Evolutionary conservation across 2,888 invertebrate species (phyloP).

Genomic region (Hemaris fuciformis): DNA sequence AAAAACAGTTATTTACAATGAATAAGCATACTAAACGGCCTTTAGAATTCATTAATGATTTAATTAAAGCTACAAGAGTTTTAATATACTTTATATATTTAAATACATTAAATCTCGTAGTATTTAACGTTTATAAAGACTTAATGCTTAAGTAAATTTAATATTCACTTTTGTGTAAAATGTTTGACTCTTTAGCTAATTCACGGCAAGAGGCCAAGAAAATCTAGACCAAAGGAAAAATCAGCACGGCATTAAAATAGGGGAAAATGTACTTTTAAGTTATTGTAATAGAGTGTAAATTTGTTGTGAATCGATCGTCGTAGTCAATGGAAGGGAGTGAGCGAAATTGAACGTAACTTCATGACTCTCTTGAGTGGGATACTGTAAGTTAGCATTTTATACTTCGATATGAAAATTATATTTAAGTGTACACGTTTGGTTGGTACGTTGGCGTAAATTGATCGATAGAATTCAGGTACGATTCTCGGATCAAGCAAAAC

Average conservation of each 20-base stretch:
- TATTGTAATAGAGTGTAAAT: not conserved
- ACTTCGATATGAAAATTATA: not conserved
- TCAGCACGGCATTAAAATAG: not conserved
- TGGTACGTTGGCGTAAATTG: too few species aligned
- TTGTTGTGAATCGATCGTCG: not conserved
- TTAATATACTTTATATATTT: too few species aligned
- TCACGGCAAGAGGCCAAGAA: slow-evolving; percentile 28
- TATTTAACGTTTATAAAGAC: not conserved
- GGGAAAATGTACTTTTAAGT: not conserved
- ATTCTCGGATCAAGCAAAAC: too few species aligned
- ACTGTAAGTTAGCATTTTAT: not conserved
- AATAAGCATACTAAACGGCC: not conserved
- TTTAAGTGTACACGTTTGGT: not conserved
- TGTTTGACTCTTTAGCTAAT: slow-evolving; percentile 36
- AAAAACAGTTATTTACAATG: not conserved
- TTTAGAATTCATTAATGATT: too few species aligned
- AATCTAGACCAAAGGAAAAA: slow-evolving; percentile 25
- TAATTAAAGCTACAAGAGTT: too few species aligned
- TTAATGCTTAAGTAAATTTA: slow-evolving; percentile 16
- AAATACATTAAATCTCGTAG: not conserved
- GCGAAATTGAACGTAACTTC: not conserved
- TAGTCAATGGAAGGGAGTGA: not conserved
- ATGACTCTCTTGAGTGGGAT: not conserved
- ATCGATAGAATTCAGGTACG: too few species aligned
- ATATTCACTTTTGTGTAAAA: slow-evolving; percentile 37